Percentiles rank a stretch among this genome's conserved stretches.
phyloP scores from a whole-genome alignment of 2,113 vertebrate species.

The Diglossa brunneiventris region DNA sequence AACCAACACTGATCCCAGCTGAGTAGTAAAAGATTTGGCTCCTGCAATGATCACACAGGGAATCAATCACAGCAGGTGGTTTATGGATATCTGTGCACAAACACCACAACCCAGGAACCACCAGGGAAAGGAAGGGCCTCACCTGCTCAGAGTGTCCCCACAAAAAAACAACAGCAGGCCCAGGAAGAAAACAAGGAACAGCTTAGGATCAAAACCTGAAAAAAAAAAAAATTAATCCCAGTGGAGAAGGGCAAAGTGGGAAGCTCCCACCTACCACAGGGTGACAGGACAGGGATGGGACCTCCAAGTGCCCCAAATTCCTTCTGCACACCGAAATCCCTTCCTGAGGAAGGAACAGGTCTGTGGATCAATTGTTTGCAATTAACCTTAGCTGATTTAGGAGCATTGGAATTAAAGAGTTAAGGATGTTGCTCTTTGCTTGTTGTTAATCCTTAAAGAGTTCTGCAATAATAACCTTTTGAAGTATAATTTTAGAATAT shows the following conservation, averaged over 20 bases:
- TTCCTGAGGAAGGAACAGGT: not conserved
- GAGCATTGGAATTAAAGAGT: too few species aligned
- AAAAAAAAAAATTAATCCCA: not conserved
- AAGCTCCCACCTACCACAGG: rapidly evolving
- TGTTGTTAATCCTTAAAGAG: too few species aligned
- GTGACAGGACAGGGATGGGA: not conserved
- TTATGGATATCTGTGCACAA: rapidly evolving
- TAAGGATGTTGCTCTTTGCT: too few species aligned
- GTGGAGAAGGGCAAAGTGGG: rapidly evolving
- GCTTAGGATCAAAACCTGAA: conserved; percentile 88
- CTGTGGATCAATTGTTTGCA: too few species aligned
- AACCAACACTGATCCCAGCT: conserved; percentile 87
- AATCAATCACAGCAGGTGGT: too few species aligned
- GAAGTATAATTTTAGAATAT: too few species aligned
- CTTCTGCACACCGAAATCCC: rapidly evolving
- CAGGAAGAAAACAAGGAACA: conserved; percentile 86
- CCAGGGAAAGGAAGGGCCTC: not conserved
- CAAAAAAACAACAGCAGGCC: conserved; percentile 86
- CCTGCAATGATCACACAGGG: conserved; percentile 65
- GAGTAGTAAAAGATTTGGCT: conserved; percentile 94
- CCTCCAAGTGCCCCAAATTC: not conserved
- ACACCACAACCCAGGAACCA: not conserved
- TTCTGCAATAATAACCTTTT: too few species aligned
- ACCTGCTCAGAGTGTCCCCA: conserved; percentile 91
- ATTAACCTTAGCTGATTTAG: too few species aligned